phyloP scores from a whole-genome alignment of 2,797 vertebrate genomes.

The Apodemus agrarius region DNA sequence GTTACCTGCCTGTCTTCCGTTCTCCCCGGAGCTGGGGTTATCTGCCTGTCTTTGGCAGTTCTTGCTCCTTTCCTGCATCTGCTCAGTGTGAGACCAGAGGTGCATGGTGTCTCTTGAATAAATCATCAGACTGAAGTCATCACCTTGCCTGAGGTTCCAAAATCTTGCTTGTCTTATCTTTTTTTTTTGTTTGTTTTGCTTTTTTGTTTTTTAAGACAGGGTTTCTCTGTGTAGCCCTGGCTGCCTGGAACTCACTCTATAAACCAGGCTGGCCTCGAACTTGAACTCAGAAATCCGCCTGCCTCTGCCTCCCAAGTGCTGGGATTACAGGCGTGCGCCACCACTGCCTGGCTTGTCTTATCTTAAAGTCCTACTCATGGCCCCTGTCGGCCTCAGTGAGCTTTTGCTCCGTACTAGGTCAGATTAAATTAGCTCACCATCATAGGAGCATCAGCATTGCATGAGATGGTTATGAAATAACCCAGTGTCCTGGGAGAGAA shows the following conservation, averaged over 20 bases:
- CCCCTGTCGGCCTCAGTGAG: not conserved
- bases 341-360: no score
- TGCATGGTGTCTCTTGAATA: not conserved
- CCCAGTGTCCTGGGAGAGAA: not conserved
- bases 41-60: not conserved
- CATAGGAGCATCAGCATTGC: not conserved
- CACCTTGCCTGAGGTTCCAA: not conserved
- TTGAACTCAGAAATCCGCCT: no score
- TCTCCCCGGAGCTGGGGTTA: not conserved
- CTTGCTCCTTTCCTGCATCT: not conserved
- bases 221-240: no score
- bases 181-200: no score
- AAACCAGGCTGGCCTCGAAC: no score
- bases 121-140: not conserved
- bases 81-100: not conserved
- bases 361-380: not conserved
- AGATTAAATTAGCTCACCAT: not conserved
- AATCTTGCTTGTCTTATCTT: not conserved
- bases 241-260: no score
- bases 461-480: conserved; percentile 28
- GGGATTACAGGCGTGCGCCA: no score
- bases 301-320: no score
- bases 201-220: no score
- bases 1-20: not conserved
- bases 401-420: not conserved